These are phyloP conservation scores for Eubasilissa splendida DNA, from an alignment of 2,888 invertebrate genomes.

Conservation along the genomic window DNA sequence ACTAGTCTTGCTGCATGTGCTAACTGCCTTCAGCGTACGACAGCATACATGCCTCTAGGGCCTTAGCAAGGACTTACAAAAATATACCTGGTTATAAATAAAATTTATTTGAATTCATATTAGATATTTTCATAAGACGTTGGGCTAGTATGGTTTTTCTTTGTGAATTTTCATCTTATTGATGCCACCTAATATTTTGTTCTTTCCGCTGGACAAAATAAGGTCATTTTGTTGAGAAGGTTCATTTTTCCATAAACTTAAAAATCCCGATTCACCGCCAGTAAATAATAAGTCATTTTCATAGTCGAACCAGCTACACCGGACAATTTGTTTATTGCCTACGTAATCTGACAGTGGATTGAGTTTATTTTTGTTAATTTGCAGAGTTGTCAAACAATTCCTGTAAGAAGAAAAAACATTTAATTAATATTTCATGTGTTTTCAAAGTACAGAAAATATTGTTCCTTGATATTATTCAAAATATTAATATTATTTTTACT, in stretches of 20 bases:
- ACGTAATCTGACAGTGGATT: conserved; percentile 72
- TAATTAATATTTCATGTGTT: no score
- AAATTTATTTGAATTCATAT: no score
- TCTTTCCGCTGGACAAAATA: conserved; percentile 32
- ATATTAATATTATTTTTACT: no score
- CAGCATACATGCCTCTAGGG: no score
- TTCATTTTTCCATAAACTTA: conserved; percentile 75
- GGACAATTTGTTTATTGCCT: conserved; percentile 80
- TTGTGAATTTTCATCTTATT: conserved; percentile 55
- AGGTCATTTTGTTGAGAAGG: neutral
- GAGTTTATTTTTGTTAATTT: conserved; percentile 69
- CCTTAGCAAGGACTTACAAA: no score
- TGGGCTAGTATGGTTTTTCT: conserved; percentile 56
- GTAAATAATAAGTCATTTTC: conserved; percentile 78
- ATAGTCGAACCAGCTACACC: conserved; percentile 78
- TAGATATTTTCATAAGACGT: no score
- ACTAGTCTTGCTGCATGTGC: no score
- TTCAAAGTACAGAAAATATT: no score
- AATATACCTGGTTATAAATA: no score
- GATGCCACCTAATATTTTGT: conserved; percentile 48
- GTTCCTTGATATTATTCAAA: no score
- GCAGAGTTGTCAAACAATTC: conserved; percentile 64
- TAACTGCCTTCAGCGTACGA: no score
- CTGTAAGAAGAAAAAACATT: conserved; percentile 44
- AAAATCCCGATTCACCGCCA: conserved; percentile 80